Percentiles rank a stretch among this genome's conserved stretches.
phyloP scores from a whole-genome alignment of 2,113 vertebrate genomes.

The Formicarius rufipectus region DNA sequence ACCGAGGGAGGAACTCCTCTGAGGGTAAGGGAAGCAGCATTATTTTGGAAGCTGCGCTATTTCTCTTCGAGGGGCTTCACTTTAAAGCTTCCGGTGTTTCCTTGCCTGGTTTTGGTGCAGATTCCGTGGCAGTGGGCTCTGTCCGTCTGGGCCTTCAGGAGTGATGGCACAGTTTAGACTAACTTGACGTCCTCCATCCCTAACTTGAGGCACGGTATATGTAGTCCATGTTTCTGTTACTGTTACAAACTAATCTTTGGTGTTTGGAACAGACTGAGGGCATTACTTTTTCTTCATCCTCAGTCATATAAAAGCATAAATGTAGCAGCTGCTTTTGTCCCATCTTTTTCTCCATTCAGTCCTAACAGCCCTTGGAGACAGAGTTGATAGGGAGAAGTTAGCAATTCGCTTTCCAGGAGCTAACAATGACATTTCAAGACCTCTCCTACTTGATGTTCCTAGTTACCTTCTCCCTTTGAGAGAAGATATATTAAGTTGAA shows the following conservation, averaged over 20 bases:
- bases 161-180: not conserved
- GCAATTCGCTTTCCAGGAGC: not conserved
- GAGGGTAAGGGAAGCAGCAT: not conserved
- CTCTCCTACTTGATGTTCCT: not conserved
- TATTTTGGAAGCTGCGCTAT: not conserved
- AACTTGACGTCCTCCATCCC: not conserved
- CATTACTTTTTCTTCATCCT: not conserved
- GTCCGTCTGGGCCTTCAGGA: not conserved
- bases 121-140: not conserved
- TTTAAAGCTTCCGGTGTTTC: not conserved
- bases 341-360: not conserved
- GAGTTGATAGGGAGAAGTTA: not conserved
- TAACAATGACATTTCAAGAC: not conserved
- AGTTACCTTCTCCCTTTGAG: not conserved
- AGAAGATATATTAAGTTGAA: not conserved
- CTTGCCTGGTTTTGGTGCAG: not conserved
- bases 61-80: not conserved
- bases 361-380: not conserved
- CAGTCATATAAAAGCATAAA: not conserved
- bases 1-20: not conserved
- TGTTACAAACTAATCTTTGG: not conserved
- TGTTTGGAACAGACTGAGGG: not conserved
- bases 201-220: not conserved
- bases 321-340: not conserved
- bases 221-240: not conserved